Evolutionary conservation across 2,797 vertebrate species (phyloP), one percentile per base, ranked within the genome.

Genomic region (Numenius phaeopus): DNA sequence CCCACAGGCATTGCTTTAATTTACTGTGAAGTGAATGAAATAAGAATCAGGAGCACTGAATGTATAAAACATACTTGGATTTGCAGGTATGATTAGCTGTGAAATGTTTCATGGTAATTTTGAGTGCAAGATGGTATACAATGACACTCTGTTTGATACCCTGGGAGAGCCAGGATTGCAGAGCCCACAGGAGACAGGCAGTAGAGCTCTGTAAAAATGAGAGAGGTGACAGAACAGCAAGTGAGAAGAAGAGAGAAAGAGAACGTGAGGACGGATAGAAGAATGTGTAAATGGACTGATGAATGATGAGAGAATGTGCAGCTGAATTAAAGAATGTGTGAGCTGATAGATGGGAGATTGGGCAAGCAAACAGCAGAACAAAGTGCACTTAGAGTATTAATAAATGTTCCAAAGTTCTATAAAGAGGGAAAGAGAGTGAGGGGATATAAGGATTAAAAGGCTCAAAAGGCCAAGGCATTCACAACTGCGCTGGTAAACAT

Each of bases 291-390:
- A 97, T 93, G 81, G 64, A 83, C 87, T 94, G 94, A 50, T 94
- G 96, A 97, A 96, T 91, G 93, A 97, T 65, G 93, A 92, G 67
- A 42, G 93, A 96, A 90, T 49, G 70, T 61, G 55, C 59, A 91
- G 89, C 81, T 81, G 95, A 94, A 96, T 92, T 94, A 95, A 90
- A 93, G 93, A 96, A 96, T 29, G 93, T 96, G 94, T 85, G 89
- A 94, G 69, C 69, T 96, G 95, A 96, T 89, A 81, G 78, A 92
- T 93, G 78, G 82, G 81, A 77, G n/a, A 80, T 34, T 37, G 64
- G 47, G 62, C 75, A 77, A 69, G 73, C 59, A 52, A 80, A 55
- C 17, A 61, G 69, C 50, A 87, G 52, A 80, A 73, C 40, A 23
- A 42, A 65, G 57, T 47, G 29, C 58, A 42, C 58, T 77, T 79